Percentiles rank a stretch among this genome's conserved stretches.
Evolutionary conservation across 2,888 invertebrate genomes (phyloP).

Genomic region (Onthophagus sagittarius): DNA sequence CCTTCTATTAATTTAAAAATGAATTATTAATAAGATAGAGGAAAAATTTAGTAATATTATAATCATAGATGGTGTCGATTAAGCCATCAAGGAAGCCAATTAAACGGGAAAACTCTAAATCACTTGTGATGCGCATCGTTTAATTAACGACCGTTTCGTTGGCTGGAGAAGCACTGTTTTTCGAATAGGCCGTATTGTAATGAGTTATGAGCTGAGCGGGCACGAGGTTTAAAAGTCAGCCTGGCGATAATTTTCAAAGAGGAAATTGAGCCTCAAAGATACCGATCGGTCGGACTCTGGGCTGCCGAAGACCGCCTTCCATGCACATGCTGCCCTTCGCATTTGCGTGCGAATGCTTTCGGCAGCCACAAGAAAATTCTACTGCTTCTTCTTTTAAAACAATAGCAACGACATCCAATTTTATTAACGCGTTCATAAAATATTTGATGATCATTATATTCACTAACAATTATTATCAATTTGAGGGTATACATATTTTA

Average conservation of each 20-base stretch:
- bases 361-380: constrained; percentile 43
- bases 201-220: neutral
- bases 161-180: neutral
- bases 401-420: constrained; percentile 19
- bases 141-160: neutral
- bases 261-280: neutral
- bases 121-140: neutral
- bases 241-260: neutral
- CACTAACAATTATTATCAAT: neutral
- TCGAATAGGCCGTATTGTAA: neutral
- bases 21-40: neutral
- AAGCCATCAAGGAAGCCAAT: neutral
- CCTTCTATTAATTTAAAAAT: neutral
- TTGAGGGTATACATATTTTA: too few relatives aligned
- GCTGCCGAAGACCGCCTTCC: neutral
- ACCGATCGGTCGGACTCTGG: neutral
- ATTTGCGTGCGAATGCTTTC: neutral
- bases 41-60: neutral
- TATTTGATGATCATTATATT: neutral
- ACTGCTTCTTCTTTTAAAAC: constrained; percentile 41
- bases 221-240: neutral
- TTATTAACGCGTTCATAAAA: neutral
- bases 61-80: neutral
- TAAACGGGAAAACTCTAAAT: neutral
- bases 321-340: neutral